Base-by-base conservation (phyloP, 2,888 invertebrate genomes). In the Eupithecia exiguata region DNA sequence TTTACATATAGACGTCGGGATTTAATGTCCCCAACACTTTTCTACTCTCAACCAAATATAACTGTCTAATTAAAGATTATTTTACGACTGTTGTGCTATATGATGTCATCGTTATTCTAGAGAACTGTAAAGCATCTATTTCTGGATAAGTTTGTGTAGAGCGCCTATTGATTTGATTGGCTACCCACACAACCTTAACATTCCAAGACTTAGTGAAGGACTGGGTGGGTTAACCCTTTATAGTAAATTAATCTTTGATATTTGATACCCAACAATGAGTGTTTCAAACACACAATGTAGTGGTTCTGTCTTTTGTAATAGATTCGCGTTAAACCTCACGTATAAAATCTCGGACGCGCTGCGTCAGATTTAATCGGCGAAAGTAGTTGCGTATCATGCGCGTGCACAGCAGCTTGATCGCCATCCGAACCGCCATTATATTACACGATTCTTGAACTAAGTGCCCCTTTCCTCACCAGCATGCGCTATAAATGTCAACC, bases 311-410 rank as follows among this genome's bases (percentile, higher is more conserved):
- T 88, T 87, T 88, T 82, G 81, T 87, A 87, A 87, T 84, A 83
- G 82, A 82, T 86, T 82, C 81, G 81, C 84, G 82, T 83, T 84
- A 83, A 87, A 85, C 84, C 87, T 89, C 91, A 88, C 88, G 88
- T 89, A 85, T 84, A 79, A 83, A 84, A 87, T 88, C 86, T 89
- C 81, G 83, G 81, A 82, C 85, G 81, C 61, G 77, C 77, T 82
- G 80, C 85, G 84, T 84, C 81, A 86, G 86, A 86, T 89, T 90
- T 89, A 90, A 92, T 90, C 91, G 92, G 93, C 90, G 93, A 94
- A 94, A 93, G 93, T 92, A 88, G 89, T 89, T 89, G 89, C 89
- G 90, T 90, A 90, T 84, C 87, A 83, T 82, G 88, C 90, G 88
- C 89, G 87, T 88, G 90, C 87, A 86, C 84, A 82, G 86, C 84